Conservation (phyloP, 2,113 vertebrate genomes). For the Electrona antarctica region DNA sequence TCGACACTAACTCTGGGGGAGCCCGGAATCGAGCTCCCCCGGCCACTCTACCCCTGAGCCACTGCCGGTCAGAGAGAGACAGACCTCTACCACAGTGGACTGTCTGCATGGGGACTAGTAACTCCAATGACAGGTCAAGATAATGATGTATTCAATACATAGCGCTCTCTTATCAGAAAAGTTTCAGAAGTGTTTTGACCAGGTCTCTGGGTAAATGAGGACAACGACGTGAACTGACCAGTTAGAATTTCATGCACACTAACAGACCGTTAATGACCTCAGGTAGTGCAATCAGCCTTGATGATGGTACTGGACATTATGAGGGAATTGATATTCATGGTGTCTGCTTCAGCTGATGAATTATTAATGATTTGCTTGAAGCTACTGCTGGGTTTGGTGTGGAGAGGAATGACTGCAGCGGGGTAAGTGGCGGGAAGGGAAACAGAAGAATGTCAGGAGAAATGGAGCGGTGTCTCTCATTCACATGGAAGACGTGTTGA, state of each 20-base stretch:
- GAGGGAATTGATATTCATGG: conserved; percentile 79
- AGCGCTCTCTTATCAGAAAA: conserved; percentile 15
- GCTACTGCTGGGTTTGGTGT: conserved; percentile 55
- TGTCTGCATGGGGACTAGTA: not conserved
- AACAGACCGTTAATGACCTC: conserved; percentile 70
- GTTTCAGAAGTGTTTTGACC: conserved; percentile 9
- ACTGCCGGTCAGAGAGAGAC: not conserved
- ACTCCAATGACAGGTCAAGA: not conserved
- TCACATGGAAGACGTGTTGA: conserved; percentile 4
- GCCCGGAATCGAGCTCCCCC: no score
- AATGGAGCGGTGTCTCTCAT: conserved; percentile 29
- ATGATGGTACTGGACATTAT: conserved; percentile 72
- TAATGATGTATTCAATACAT: not conserved
- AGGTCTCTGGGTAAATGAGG: conserved; percentile 43
- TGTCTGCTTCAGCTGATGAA: conserved; percentile 76
- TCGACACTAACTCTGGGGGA: no score
- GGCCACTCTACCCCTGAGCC: not conserved
- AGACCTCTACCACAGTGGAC: not conserved
- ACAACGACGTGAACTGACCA: conserved; percentile 53
- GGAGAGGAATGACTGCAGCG: conserved; percentile 48
- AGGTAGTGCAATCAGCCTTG: conserved; percentile 75
- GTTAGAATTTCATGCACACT: conserved; percentile 69
- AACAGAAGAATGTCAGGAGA: conserved; percentile 52
- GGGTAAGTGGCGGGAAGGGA: conserved; percentile 44
- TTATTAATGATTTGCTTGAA: conserved; percentile 79